A percentile compares a stretch with the other conserved stretches of the same genome.
Conservation (phyloP, 2,888 invertebrate genomes). For the Caenorhabditis wallacei region DNA sequence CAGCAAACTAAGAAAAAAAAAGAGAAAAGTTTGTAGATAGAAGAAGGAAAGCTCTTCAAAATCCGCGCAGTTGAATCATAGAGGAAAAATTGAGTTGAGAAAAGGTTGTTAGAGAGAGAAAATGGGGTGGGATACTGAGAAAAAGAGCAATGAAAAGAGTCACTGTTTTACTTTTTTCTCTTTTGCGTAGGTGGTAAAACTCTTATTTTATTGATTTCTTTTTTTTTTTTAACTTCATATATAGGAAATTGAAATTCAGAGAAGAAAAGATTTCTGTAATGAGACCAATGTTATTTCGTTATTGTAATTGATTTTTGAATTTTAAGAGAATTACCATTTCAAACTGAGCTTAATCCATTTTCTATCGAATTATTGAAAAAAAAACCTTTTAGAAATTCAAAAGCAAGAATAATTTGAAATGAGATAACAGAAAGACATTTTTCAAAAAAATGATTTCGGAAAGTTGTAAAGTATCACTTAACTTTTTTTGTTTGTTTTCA, state of each 20-base stretch:
- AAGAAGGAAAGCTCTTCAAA: slow-evolving; percentile 36
- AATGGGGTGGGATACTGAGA: slow-evolving; percentile 49
- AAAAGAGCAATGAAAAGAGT: slow-evolving; percentile 8
- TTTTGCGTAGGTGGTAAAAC: slow-evolving; percentile 44
- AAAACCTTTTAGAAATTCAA: too few relatives aligned
- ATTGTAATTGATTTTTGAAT: too few relatives aligned
- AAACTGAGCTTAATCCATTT: too few relatives aligned
- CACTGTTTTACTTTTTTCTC: slow-evolving; percentile 39
- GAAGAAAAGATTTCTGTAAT: too few relatives aligned
- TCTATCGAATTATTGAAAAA: too few relatives aligned
- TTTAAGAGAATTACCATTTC: too few relatives aligned
- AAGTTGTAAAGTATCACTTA: slow-evolving; percentile 10
- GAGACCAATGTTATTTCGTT: too few relatives aligned
- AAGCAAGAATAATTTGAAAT: too few relatives aligned
- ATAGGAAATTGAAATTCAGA: not conserved
- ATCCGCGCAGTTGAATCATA: slow-evolving; percentile 42
- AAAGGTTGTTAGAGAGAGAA: slow-evolving; percentile 17
- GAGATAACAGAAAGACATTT: too few relatives aligned
- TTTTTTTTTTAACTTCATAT: not conserved
- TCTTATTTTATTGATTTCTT: slow-evolving; percentile 33
- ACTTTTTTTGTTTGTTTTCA: not conserved
- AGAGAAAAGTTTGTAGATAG: not conserved
- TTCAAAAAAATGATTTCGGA: too few relatives aligned
- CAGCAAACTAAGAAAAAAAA: slow-evolving; percentile 37
- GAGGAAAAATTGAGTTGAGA: not conserved